phyloP scores from a whole-genome alignment of 2,888 invertebrate species.

The Drosophila melanosoma region DNA sequence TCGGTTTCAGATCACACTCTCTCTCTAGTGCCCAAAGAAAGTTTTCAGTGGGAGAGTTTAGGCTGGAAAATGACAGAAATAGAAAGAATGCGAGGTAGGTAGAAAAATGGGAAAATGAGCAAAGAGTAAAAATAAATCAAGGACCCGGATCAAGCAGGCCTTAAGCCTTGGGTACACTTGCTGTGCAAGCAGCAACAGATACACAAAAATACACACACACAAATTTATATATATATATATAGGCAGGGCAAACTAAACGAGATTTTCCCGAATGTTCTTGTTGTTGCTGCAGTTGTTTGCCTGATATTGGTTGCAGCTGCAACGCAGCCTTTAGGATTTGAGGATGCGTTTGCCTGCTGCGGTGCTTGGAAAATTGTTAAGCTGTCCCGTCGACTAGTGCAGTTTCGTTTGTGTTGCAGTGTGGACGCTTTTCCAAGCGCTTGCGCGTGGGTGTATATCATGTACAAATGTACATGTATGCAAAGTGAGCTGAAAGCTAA shows the following conservation, averaged over 20 bases:
- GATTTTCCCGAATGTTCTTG: constrained; percentile 31
- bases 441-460: constrained; percentile 45
- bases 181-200: constrained; percentile 65
- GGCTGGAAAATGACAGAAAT: constrained; percentile 49
- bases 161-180: constrained; percentile 69
- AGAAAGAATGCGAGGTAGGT: constrained; percentile 62
- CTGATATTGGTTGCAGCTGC: constrained; percentile 66
- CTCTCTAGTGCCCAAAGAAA: constrained; percentile 51
- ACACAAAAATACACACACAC: constrained; percentile 41
- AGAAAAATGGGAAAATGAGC: constrained; percentile 54
- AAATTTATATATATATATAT: not conserved
- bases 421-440: constrained; percentile 74
- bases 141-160: constrained; percentile 66
- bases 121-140: constrained; percentile 76
- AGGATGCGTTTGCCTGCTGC: constrained; percentile 57
- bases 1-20: constrained; percentile 20
- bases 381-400: constrained; percentile 75
- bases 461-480: not conserved
- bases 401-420: constrained; percentile 79
- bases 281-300: constrained; percentile 32
- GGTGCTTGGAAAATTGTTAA: constrained; percentile 67
- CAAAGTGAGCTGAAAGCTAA: constrained; percentile 25
- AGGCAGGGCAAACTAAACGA: constrained; percentile 29
- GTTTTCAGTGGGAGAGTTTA: constrained; percentile 51
- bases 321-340: constrained; percentile 52